Percentiles rank a stretch among this genome's conserved stretches.
phyloP scores from a whole-genome alignment of 2,797 vertebrate genomes.

The Lithobates sylvaticus region DNA sequence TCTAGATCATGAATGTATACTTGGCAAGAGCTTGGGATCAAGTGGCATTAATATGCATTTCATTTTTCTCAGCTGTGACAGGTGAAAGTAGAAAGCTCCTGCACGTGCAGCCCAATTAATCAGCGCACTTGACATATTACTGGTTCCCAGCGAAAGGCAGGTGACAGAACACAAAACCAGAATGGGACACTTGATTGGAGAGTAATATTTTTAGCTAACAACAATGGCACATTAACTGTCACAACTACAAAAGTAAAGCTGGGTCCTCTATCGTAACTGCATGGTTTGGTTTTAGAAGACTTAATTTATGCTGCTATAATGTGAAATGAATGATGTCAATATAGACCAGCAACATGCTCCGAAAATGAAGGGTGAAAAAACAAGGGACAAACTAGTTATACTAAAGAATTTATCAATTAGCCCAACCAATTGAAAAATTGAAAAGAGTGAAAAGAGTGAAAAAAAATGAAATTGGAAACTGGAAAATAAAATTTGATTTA shows the following conservation, averaged over 20 bases:
- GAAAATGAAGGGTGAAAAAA: no score
- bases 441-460: no score
- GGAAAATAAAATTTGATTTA: no score
- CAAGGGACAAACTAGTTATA: no score
- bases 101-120: conserved; percentile 92
- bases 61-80: conserved; percentile 80
- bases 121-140: conserved; percentile 86
- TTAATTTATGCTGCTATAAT: background rate
- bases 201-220: conserved; percentile 76
- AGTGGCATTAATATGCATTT: conserved; percentile 70
- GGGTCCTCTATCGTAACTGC: conserved; percentile 3
- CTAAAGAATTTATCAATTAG: no score
- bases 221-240: conserved; percentile 87
- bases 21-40: conserved; percentile 72
- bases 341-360: conserved; percentile 6
- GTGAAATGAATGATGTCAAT: conserved; percentile 11
- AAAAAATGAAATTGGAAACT: no score
- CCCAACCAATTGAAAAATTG: no score
- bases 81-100: conserved; percentile 85
- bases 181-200: conserved; percentile 77
- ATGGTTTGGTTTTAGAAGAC: background rate
- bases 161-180: conserved; percentile 89
- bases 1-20: background rate
- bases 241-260: conserved; percentile 61
- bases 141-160: conserved; percentile 95